phyloP scores from a whole-genome alignment of 2,888 invertebrate species.

The Diloba caeruleocephala region DNA sequence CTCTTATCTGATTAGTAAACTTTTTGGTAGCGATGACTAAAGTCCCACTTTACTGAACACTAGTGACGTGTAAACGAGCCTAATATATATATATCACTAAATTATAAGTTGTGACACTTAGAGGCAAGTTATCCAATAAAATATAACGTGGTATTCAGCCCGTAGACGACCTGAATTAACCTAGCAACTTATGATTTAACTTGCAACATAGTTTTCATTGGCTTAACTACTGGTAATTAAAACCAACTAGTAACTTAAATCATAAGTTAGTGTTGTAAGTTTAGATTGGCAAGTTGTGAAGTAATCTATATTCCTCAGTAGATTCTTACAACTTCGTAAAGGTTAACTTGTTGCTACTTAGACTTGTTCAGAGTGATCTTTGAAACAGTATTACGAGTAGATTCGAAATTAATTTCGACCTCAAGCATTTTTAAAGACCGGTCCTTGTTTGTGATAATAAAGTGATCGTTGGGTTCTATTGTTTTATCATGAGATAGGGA shows the following conservation, averaged over 20 bases:
- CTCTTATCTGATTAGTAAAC: no score
- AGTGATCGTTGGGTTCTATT: no score
- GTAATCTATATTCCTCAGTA: conserved; percentile 3
- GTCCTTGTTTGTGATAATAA: no score
- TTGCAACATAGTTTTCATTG: conserved; percentile 9
- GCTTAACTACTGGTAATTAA: conserved; percentile 7
- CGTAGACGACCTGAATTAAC: conserved; percentile 2
- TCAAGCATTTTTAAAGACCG: no score
- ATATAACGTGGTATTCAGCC: neutral
- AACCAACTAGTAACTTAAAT: neutral
- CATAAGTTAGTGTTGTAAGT: conserved; percentile 6
- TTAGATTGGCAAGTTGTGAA: neutral
- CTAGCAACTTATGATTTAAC: conserved; percentile 15
- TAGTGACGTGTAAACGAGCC: no score
- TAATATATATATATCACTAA: no score
- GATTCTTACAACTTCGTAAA: conserved; percentile 1
- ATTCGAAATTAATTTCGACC: no score
- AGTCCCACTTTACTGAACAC: no score
- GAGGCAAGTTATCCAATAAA: conserved; percentile 6
- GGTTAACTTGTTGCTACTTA: conserved; percentile 5
- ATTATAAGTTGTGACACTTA: neutral
- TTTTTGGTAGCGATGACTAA: no score
- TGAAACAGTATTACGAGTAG: no score
- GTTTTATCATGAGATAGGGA: no score
- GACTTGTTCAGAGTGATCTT: conserved; percentile 1